Conservation (phyloP, 2,113 vertebrate species). For the Ceyx melanurus region DNA sequence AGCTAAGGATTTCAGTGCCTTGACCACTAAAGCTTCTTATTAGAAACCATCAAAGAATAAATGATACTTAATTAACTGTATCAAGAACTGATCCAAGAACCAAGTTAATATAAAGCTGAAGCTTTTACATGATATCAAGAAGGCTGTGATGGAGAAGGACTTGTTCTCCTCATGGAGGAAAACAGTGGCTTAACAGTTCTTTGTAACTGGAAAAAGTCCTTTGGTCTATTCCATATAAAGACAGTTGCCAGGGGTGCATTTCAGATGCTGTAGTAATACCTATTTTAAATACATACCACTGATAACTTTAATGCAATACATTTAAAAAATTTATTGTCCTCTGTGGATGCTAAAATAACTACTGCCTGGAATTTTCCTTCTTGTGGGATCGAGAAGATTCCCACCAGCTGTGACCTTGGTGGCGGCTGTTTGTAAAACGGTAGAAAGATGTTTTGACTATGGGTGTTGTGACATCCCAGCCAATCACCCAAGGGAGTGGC, state of each 20-base stretch:
- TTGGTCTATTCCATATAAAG: neutral
- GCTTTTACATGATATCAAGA: neutral
- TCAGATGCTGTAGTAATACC: neutral
- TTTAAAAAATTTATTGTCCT: neutral
- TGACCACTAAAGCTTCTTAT: neutral
- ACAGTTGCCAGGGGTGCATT: neutral
- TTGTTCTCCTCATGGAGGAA: neutral
- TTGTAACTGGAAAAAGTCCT: neutral
- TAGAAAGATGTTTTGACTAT: too few relatives aligned
- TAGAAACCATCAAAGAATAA: neutral
- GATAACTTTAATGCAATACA: neutral
- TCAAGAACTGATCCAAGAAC: neutral
- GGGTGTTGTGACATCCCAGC: too few relatives aligned
- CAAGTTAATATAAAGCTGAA: neutral
- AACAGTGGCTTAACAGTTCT: neutral
- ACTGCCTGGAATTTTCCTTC: too few relatives aligned
- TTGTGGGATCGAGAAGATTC: too few relatives aligned
- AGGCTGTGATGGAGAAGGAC: neutral
- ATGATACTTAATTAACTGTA: neutral
- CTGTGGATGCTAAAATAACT: neutral
- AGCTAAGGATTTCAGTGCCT: neutral
- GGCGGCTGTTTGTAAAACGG: too few relatives aligned
- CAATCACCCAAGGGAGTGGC: too few relatives aligned
- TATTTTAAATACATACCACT: neutral
- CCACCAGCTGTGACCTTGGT: too few relatives aligned